Percentiles rank a stretch among this genome's conserved stretches.
These are phyloP conservation scores for Bombyx huttoni DNA, from an alignment of 2,888 invertebrate species.

Conservation along the genomic window DNA sequence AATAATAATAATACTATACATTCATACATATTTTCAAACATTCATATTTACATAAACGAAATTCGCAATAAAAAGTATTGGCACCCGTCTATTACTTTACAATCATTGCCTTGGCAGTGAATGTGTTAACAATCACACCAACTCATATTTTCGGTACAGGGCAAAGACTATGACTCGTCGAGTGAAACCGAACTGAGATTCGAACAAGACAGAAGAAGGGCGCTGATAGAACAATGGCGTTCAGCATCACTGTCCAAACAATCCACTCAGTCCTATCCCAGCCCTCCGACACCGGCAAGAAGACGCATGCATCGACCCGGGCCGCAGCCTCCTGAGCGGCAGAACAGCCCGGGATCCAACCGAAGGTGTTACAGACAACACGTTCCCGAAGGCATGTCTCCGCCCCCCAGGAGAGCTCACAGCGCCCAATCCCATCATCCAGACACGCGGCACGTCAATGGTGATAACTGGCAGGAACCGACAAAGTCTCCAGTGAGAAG, in stretches of 20 bases:
- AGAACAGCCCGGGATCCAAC: slow-evolving; percentile 46
- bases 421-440: slow-evolving; percentile 50
- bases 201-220: slow-evolving; percentile 77
- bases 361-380: slow-evolving; percentile 47
- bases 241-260: slow-evolving; percentile 75
- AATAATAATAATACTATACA: too few species aligned
- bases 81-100: too few species aligned
- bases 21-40: too few species aligned
- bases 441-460: slow-evolving; percentile 44
- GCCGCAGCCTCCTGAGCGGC: slow-evolving; percentile 47
- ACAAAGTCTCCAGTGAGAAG: slow-evolving; percentile 57
- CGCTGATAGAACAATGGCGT: slow-evolving; percentile 83
- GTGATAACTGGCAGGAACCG: slow-evolving; percentile 55
- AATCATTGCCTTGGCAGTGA: too few species aligned
- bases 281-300: slow-evolving; percentile 51
- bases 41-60: too few species aligned
- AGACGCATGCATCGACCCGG: slow-evolving; percentile 37
- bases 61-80: too few species aligned
- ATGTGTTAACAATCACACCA: too few species aligned
- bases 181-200: slow-evolving; percentile 81
- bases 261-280: slow-evolving; percentile 42
- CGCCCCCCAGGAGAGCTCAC: slow-evolving; percentile 47
- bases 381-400: slow-evolving; percentile 52
- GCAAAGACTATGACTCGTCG: slow-evolving; percentile 85
- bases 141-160: slow-evolving; percentile 56